Conservation (phyloP, 2,888 invertebrate species). For the Pomacea canaliculata region DNA sequence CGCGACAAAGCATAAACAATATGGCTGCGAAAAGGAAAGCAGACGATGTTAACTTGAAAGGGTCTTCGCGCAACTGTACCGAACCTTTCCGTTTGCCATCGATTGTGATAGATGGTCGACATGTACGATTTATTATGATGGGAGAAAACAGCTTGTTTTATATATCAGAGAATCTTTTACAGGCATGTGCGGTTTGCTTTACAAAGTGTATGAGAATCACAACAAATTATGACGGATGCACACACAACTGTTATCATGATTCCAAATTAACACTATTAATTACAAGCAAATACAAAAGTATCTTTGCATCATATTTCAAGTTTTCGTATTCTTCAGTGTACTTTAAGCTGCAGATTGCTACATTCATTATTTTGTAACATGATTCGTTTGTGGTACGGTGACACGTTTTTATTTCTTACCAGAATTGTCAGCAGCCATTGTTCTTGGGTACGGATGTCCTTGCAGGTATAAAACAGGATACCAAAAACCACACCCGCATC, state of each 20-base stretch:
- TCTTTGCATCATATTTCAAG: no score
- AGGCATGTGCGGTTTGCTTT: background rate
- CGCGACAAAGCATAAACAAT: background rate
- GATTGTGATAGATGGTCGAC: slow-evolving; percentile 4
- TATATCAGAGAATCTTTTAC: background rate
- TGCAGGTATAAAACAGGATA: slow-evolving; percentile 33
- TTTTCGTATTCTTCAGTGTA: no score
- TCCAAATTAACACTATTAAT: no score
- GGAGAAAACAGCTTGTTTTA: background rate
- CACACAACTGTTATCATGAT: no score
- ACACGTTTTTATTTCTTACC: slow-evolving; percentile 10
- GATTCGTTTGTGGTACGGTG: no score
- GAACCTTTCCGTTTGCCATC: slow-evolving; percentile 7
- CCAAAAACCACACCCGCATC: slow-evolving; percentile 47
- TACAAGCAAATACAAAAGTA: no score
- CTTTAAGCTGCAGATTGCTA: no score
- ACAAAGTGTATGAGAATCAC: background rate
- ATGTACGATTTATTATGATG: slow-evolving; percentile 16
- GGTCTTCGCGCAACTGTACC: background rate
- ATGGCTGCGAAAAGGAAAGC: slow-evolving; percentile 12
- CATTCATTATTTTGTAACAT: no score
- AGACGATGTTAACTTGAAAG: background rate
- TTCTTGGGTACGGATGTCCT: slow-evolving; percentile 56
- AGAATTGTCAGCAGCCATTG: slow-evolving; percentile 41
- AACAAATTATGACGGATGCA: no score